Percentiles rank a stretch among this genome's conserved stretches.
Evolutionary conservation across 1,140 invertebrate genomes (phyloP).

Genomic region (Oscheius sp.): DNA sequence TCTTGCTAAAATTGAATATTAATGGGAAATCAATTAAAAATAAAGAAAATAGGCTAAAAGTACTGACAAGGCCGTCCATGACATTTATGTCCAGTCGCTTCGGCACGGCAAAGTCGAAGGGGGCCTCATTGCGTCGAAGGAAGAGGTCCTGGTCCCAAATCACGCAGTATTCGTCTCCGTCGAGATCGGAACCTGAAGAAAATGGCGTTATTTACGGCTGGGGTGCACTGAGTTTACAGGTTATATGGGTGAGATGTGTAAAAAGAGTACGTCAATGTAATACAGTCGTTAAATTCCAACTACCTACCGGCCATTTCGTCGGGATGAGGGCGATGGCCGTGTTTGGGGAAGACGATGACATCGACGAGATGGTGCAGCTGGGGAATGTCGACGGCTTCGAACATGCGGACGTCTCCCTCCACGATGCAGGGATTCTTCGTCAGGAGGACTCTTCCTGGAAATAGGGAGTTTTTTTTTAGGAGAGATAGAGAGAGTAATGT

Average conservation of each 20-base stretch:
- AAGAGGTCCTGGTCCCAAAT: slow-evolving; percentile 55
- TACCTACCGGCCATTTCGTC: slow-evolving; percentile 58
- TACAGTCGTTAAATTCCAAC: neutral
- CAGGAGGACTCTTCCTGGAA: slow-evolving; percentile 47
- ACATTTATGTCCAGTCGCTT: neutral
- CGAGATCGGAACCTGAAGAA: slow-evolving; percentile 51
- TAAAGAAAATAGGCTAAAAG: neutral
- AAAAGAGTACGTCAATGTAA: neutral
- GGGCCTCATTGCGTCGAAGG: slow-evolving; percentile 43
- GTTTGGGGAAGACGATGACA: slow-evolving; percentile 61
- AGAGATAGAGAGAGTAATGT: neutral
- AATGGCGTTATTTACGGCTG: neutral
- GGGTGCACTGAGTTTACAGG: neutral
- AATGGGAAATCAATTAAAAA: neutral
- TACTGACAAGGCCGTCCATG: neutral
- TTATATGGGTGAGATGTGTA: neutral
- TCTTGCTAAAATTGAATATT: slow-evolving; percentile 27
- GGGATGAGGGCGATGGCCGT: slow-evolving; percentile 58
- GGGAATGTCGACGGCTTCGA: slow-evolving; percentile 57
- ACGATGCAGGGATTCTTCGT: slow-evolving; percentile 61
- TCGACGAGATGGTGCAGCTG: slow-evolving; percentile 58
- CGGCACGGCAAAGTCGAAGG: slow-evolving; percentile 48
- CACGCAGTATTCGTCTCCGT: slow-evolving; percentile 61
- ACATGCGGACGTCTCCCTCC: slow-evolving; percentile 60
- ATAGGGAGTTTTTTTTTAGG: neutral